Conservation (phyloP, 1,140 invertebrate genomes). For the Mamestra configurata region DNA sequence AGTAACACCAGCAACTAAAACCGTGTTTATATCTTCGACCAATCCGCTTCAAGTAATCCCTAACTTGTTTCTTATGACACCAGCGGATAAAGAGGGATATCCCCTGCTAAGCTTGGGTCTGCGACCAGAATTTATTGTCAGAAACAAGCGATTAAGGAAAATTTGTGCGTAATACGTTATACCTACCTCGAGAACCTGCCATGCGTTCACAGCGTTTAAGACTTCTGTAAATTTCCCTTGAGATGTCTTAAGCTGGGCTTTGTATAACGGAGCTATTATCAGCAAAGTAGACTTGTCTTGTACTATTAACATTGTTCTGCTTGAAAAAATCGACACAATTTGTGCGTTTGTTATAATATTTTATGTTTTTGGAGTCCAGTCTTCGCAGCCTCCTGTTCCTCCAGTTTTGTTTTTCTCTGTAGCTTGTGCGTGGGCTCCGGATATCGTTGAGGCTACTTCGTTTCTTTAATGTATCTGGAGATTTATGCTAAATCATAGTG, state of each 20-base stretch:
- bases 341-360: neutral
- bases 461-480: too few species aligned
- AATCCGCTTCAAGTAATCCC: slow-evolving; percentile 34
- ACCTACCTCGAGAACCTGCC: slow-evolving; percentile 24
- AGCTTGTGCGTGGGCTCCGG: too few species aligned
- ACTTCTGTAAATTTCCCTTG: slow-evolving; percentile 33
- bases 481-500: too few species aligned
- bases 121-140: slow-evolving; percentile 32
- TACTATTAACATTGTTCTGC: neutral
- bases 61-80: slow-evolving; percentile 39
- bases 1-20: neutral
- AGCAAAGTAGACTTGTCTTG: neutral
- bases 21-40: neutral
- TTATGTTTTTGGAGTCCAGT: too few species aligned
- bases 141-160: slow-evolving; percentile 36
- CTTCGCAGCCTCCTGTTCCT: too few species aligned
- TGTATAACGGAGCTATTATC: slow-evolving; percentile 9
- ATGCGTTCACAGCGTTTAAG: slow-evolving; percentile 35
- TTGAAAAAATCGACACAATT: neutral
- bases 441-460: too few species aligned
- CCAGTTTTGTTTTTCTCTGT: too few species aligned
- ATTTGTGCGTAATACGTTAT: slow-evolving; percentile 34
- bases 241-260: slow-evolving; percentile 24
- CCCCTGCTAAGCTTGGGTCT: slow-evolving; percentile 28
- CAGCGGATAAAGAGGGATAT: slow-evolving; percentile 24